Percentiles rank a stretch among this genome's conserved stretches.
Conservation (phyloP, 2,797 vertebrate species). For the Otolemur crassicaudatus region DNA sequence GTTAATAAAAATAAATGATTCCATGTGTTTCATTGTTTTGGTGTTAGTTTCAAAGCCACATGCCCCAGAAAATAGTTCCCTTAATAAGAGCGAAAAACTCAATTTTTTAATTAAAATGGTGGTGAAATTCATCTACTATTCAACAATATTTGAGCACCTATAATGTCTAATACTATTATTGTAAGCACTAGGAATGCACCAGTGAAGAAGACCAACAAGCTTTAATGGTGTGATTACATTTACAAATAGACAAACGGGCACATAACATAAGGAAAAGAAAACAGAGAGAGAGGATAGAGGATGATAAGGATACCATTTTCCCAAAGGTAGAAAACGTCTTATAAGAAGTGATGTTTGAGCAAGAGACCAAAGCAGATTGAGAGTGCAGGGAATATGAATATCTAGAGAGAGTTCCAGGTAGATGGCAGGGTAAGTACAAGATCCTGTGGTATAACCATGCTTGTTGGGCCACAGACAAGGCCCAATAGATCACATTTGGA, state of each 20-base stretch:
- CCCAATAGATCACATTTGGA: neutral
- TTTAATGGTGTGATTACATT: neutral
- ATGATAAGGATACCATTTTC: neutral
- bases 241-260: neutral
- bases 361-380: neutral
- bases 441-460: neutral
- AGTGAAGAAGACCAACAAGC: neutral
- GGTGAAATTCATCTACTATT: neutral
- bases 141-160: neutral
- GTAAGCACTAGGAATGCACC: neutral
- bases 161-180: neutral
- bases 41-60: slow-evolving; percentile 54
- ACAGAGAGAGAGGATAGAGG: neutral
- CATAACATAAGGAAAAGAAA: neutral
- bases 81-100: slow-evolving; percentile 39
- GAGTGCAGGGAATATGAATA: neutral
- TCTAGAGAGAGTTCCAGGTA: neutral
- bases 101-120: slow-evolving; percentile 34
- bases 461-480: no score
- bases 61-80: slow-evolving; percentile 29
- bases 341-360: neutral
- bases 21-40: slow-evolving; percentile 56
- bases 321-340: neutral
- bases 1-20: slow-evolving; percentile 58
- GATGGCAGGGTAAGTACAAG: neutral